Conservation (phyloP, 2,797 vertebrate species). For the Microchirus variegatus region DNA sequence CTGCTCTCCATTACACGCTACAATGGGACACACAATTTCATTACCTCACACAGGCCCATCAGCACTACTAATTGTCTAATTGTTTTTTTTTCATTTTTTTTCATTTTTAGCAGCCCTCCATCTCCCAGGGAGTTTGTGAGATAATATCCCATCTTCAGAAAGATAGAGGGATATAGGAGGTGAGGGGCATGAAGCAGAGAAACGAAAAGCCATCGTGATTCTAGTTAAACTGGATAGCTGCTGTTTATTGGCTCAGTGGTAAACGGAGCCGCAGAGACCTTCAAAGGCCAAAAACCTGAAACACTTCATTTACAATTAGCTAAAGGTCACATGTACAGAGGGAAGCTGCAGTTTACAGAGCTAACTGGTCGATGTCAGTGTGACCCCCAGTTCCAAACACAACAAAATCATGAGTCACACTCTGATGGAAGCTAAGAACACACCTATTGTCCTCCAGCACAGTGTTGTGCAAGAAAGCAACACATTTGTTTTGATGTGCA, state of each 20-base stretch:
- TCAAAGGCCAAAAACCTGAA: constrained; percentile 65
- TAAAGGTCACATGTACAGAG: constrained; percentile 65
- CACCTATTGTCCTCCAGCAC: constrained; percentile 20
- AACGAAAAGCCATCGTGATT: neutral
- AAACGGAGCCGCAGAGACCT: constrained; percentile 55
- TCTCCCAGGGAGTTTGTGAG: constrained; percentile 41
- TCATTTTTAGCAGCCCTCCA: constrained; percentile 58
- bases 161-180: constrained; percentile 33
- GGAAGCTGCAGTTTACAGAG: constrained; percentile 42
- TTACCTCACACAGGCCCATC: constrained; percentile 74
- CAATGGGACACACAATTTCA: constrained; percentile 78
- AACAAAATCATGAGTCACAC: constrained; percentile 32
- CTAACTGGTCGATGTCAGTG: constrained; percentile 45
- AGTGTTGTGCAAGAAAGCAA: constrained; percentile 7
- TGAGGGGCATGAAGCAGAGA: constrained; percentile 10
- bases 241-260: constrained; percentile 58
- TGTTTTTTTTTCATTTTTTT: constrained; percentile 69
- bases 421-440: constrained; percentile 13
- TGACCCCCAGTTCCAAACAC: constrained; percentile 28
- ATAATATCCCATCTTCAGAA: constrained; percentile 44
- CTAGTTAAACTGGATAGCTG: constrained; percentile 23
- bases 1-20: constrained; percentile 83
- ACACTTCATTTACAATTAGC: constrained; percentile 73
- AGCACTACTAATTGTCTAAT: constrained; percentile 72
- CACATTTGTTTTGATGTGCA: constrained; percentile 5